These are phyloP conservation scores for Spatulosminthurus flaviceps DNA, from an alignment of 2,888 invertebrate species.

Conservation along the genomic window DNA sequence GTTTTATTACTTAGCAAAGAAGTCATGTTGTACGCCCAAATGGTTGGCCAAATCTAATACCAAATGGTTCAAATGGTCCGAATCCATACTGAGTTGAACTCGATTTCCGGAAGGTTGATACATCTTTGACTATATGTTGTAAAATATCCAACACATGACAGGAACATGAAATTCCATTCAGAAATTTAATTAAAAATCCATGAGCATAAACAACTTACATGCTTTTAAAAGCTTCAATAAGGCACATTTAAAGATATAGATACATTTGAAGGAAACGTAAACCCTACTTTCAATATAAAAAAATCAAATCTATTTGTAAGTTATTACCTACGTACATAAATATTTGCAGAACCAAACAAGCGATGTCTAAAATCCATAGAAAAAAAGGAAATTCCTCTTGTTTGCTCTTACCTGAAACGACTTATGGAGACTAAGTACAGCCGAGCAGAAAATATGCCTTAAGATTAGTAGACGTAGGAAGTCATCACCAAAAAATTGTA, in stretches of 20 bases:
- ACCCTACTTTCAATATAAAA: too few relatives aligned
- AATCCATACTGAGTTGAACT: constrained; percentile 38
- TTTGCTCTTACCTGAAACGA: constrained; percentile 69
- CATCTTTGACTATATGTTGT: constrained; percentile 41
- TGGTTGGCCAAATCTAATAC: constrained; percentile 45
- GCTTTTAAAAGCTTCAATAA: background rate
- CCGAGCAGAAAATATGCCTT: constrained; percentile 93
- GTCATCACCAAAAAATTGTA: constrained; percentile 94
- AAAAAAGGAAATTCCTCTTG: too few relatives aligned
- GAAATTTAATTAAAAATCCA: too few relatives aligned
- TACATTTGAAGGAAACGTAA: too few relatives aligned
- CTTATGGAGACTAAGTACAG: constrained; percentile 86
- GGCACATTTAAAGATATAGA: too few relatives aligned
- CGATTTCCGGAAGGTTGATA: constrained; percentile 39
- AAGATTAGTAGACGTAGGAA: constrained; percentile 88
- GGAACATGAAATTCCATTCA: too few relatives aligned
- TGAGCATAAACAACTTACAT: background rate
- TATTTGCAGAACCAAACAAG: too few relatives aligned
- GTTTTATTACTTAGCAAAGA: constrained; percentile 33
- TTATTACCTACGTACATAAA: too few relatives aligned
- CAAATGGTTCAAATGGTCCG: constrained; percentile 46
- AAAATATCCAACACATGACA: background rate
- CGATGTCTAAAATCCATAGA: background rate
- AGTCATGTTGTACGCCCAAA: constrained; percentile 45
- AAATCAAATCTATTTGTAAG: too few relatives aligned